Percentiles rank a stretch among this genome's conserved stretches.
These are phyloP conservation scores for Apotomis turbidana DNA, from an alignment of 2,888 invertebrate genomes.

Conservation along the genomic window DNA sequence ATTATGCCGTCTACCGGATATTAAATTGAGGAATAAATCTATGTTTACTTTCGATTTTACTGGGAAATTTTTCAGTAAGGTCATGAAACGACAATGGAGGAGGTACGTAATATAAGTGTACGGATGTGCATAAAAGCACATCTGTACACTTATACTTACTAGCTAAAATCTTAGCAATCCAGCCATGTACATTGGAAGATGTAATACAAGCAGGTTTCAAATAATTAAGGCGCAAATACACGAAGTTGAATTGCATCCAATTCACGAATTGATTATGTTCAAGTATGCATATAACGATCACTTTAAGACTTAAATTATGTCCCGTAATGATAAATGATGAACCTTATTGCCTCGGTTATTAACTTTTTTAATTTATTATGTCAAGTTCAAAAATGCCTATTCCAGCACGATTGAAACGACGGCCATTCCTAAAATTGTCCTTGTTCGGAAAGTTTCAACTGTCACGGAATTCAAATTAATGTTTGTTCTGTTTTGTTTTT, in stretches of 20 bases:
- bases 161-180: too few species aligned
- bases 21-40: neutral
- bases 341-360: constrained; percentile 80
- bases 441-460: constrained; percentile 77
- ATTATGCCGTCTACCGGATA: neutral
- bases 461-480: constrained; percentile 81
- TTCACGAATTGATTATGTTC: neutral
- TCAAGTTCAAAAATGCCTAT: constrained; percentile 77
- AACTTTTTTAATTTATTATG: constrained; percentile 83
- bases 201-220: too few species aligned
- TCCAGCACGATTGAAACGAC: constrained; percentile 75
- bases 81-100: too few species aligned
- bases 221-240: too few species aligned
- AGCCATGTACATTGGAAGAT: too few species aligned
- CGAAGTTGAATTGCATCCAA: too few species aligned
- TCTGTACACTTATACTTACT: too few species aligned
- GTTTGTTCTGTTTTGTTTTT: constrained; percentile 80
- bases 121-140: too few species aligned
- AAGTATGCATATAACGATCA: constrained; percentile 43
- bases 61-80: neutral
- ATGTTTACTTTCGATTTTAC: neutral
- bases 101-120: too few species aligned
- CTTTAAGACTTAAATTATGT: constrained; percentile 59
- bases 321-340: constrained; percentile 81
- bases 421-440: constrained; percentile 80